phyloP scores from a whole-genome alignment of 2,113 vertebrate species.

The Oxyura jamaicensis region DNA sequence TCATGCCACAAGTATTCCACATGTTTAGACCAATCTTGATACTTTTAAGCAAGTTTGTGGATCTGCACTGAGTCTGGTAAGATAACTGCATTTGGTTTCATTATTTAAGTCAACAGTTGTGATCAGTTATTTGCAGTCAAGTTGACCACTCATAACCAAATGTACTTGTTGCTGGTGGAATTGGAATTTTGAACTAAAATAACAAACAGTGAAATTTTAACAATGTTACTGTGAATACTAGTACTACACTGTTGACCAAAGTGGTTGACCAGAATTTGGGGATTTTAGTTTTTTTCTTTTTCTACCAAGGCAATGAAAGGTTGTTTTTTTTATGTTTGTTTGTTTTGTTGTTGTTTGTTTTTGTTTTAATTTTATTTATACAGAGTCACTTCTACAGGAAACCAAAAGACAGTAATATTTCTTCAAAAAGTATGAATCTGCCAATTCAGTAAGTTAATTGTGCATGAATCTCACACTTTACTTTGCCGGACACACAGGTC shows the following conservation, averaged over 20 bases:
- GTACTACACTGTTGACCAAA: neutral
- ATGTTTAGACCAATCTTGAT: neutral
- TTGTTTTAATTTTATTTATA: neutral
- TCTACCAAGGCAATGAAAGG: neutral
- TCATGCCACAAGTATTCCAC: neutral
- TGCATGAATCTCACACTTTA: neutral
- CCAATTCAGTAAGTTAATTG: neutral
- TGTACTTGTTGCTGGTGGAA: neutral
- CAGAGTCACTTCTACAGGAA: neutral
- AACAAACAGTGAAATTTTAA: neutral
- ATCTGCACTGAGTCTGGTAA: neutral
- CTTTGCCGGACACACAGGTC: neutral
- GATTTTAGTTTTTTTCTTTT: neutral
- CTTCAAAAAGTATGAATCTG: neutral
- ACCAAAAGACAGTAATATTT: neutral
- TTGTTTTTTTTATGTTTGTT: neutral
- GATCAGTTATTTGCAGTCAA: neutral
- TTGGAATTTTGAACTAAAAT: neutral
- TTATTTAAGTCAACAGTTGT: neutral
- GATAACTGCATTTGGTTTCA: neutral
- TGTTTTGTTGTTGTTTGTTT: neutral
- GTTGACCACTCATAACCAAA: neutral
- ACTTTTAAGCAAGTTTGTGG: neutral
- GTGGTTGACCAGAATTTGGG: neutral
- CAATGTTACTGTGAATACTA: accelerated